These are phyloP conservation scores for Thecocarcelia acutangulata DNA, from an alignment of 2,888 invertebrate species.

Conservation along the genomic window DNA sequence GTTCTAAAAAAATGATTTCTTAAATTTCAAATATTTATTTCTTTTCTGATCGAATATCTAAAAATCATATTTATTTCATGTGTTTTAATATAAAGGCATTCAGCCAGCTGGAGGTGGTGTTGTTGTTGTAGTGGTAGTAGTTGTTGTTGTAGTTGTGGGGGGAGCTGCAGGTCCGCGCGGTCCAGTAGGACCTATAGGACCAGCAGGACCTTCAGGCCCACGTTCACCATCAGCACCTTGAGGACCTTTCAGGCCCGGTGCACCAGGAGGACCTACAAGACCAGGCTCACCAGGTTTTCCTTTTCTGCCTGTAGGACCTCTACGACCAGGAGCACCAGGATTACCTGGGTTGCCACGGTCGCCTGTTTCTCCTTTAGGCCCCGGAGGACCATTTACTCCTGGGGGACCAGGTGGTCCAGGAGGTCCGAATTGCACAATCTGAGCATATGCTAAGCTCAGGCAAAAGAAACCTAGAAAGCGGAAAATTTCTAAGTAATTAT, in stretches of 20 bases:
- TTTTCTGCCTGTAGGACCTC: slow-evolving; percentile 57
- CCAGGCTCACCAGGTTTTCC: slow-evolving; percentile 61
- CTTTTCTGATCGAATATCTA: too few species aligned
- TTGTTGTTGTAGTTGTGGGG: neutral
- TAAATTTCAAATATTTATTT: too few species aligned
- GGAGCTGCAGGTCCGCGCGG: slow-evolving; percentile 45
- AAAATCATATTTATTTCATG: too few species aligned
- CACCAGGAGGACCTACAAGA: slow-evolving; percentile 65
- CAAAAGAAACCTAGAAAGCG: slow-evolving; percentile 4
- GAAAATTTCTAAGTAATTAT: too few species aligned
- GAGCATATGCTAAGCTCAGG: slow-evolving; percentile 2
- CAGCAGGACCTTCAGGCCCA: slow-evolving; percentile 64
- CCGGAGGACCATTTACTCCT: slow-evolving; percentile 61
- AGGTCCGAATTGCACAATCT: slow-evolving; percentile 36
- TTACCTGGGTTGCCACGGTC: slow-evolving; percentile 68
- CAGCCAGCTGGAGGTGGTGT: neutral
- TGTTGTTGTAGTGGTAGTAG: neutral
- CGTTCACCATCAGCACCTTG: slow-evolving; percentile 69
- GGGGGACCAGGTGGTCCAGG: slow-evolving; percentile 67
- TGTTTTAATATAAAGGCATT: too few species aligned
- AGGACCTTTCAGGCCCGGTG: slow-evolving; percentile 52
- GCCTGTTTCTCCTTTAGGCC: slow-evolving; percentile 59
- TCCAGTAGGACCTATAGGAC: slow-evolving; percentile 63
- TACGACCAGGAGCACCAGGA: slow-evolving; percentile 54
- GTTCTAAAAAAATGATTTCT: too few species aligned